Base-by-base conservation (phyloP, 2,113 vertebrate genomes). In the Hippocampus guttulatus region DNA sequence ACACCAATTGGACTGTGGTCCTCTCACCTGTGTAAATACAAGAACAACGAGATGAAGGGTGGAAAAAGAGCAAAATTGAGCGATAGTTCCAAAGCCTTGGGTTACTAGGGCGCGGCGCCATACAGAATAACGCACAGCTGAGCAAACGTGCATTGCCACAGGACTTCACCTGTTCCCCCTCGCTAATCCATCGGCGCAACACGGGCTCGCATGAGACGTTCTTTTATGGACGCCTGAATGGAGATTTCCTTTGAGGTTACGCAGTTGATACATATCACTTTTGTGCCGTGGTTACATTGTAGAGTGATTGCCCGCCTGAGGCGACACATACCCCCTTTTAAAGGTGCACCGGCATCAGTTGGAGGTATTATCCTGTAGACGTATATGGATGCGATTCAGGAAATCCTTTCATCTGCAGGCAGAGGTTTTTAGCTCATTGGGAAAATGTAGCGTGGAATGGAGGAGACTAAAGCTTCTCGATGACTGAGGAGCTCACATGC, bases 61-160 rank as follows among this genome's bases (percentile, higher is more conserved):
- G 40, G 75, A 71, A 79, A 84, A 82, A 69, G 70, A 79, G 75
- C 71, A 78, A 81, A 87, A 84, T 79, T 78, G 83, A 87, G 84
- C 85, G 83, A 83, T 85, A 78, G 78, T 76, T 25, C 21, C 61
- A 81, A 52, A 9, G 79, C 84, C 87, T 89, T 88, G 87, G 82
- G 88, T 88, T 87, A 78, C 81, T 80, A 88, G 87, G 91, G 90
- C 71, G 5, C 82, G 80, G 80, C 75, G 3, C 78, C 78, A 79
- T 88, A 90, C 79, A 87, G 81, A 91, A 92, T 88, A 88, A 84
- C n/a, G 55, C 87, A 82, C 92, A 93, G 92, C 92, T 93, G 91
- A 92, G 91, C 90, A 93, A 92, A 92, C 91, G 89, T 90, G 69
- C 77, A 73, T 77, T 71, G 85, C 86, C 89, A 87, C 84, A 84